Base-by-base conservation (phyloP, 1,140 invertebrate genomes). In the Drosophila albomicans region DNA sequence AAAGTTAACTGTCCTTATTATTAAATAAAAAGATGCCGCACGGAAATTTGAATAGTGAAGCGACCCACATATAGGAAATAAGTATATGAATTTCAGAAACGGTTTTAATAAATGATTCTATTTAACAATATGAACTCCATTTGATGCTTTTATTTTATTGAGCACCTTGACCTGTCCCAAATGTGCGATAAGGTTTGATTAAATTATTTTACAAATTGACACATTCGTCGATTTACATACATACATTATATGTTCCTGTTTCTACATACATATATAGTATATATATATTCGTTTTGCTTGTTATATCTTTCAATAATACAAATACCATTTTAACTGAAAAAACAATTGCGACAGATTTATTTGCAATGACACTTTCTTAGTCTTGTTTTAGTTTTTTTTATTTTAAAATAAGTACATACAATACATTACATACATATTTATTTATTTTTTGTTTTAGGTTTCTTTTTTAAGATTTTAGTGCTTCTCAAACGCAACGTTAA, bases 91-190 rank as follows among this genome's bases (percentile, higher is more conserved):
- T 38, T 4, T 49, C n/a, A 51, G 63, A 66, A 72, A 52, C 15
- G 13, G 32, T 67, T 59, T 61, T 51, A 62, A 62, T 57, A 74
- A 69, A 74, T 62, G 38, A 45, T 56, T 62, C 69, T 74, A 74
- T 75, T 75, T 70, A 70, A 63, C 69, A 75, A 75, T 75, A 70
- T 75, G 52, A 75, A 75, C 72, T 75, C 25, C 72, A 49, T 49
- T 70, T 75, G 68, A 75, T 70, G 66, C 58, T 75, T 75, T 74
- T 43, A 63, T 51, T 58, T 63, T 75, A 48, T 70, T 70, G 72
- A 75, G 72, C 72, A 75, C 72, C 72, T 69, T 66, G 66, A 75
- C 66, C 72, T 70, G 72, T 75, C 66, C 58, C 72, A 75, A 75
- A 75, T 75, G 72, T 75, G 72, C 66, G 66, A 75, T 70, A 63